Evolutionary conservation across 64 coral and sea anemone species (phyloP).

Genomic region (Actinia equina): DNA sequence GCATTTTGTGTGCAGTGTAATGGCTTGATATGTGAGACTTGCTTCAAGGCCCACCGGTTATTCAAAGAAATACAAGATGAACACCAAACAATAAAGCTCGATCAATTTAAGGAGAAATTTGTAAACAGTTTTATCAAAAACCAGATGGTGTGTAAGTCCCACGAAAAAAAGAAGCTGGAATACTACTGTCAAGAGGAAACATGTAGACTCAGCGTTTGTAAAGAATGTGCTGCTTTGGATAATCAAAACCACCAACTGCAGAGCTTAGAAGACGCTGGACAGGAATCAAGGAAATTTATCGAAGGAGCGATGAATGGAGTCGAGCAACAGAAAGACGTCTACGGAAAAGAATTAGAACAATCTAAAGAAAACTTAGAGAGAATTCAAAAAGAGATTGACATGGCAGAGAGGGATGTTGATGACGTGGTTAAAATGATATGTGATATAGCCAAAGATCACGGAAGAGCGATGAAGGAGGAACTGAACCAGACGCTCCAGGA

Average conservation of each 20-base stretch:
- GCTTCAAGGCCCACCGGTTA: too few relatives aligned
- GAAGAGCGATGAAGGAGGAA: too few relatives aligned
- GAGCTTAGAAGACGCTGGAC: not conserved
- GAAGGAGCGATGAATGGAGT: not conserved
- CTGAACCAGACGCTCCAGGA: too few relatives aligned
- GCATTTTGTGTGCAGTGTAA: too few relatives aligned
- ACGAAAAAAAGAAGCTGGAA: too few relatives aligned
- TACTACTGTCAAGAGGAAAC: not conserved
- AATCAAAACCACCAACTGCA: not conserved
- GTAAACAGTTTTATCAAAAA: too few relatives aligned
- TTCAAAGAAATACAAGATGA: too few relatives aligned
- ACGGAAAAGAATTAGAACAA: not conserved
- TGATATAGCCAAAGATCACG: not conserved
- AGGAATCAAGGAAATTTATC: not conserved
- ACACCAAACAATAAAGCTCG: too few relatives aligned
- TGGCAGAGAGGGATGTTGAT: not conserved
- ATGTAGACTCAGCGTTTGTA: not conserved
- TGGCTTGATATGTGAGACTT: too few relatives aligned
- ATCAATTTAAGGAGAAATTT: too few relatives aligned
- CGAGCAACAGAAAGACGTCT: not conserved
- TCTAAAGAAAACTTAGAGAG: not conserved
- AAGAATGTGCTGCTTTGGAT: not conserved
- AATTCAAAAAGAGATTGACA: not conserved
- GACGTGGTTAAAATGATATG: not conserved
- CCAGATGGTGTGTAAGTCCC: too few relatives aligned